Evolutionary conservation across 2,888 invertebrate species (phyloP), one percentile per base, ranked within the genome.

Genomic region (Pollenia angustigena): DNA sequence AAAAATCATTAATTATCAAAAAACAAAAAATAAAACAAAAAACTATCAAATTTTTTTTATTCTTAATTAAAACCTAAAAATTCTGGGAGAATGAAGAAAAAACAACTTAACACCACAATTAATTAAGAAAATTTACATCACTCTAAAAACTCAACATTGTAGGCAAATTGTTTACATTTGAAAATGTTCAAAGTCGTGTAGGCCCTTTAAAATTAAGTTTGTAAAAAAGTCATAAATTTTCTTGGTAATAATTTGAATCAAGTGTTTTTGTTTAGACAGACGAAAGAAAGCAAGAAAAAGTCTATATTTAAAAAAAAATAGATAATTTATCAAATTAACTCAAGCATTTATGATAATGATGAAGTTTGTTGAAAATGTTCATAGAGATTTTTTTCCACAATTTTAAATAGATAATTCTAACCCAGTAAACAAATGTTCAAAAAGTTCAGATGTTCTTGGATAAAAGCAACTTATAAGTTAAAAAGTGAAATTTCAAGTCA

Each of bases 271-370:
- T 87, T 88, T 89, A 87, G 58, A 46, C 16, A 54, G 52, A 16
- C 32, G 18, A 54, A 58, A 58, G 18, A 52, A 23, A 44, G 23
- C 48, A 56, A 44, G 40, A 81, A 72, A 69, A 46, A 10, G 46
- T 80, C 50, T 66, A 62, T 71, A 4, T 79, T 12, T 56, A 50
- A 32, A 32, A 32, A 32, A 32, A 32, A 32, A 12, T 76, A 76
- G 89, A 88, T 89, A 91, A 91, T 92, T 89, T 90, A 91, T 91
- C 91, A 91, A 92, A 91, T 86, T 87, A 90, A 90, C 88, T 91
- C 88, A 91, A 90, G 91, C 91, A 81, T 84, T 87, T 87, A 84
- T 81, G 81, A 81, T 76, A 81, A 76, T 60, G 58, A 71, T 81
- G 50, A 44, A 54, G 66, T 64, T 56, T 71, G 12, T 42, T 32